Base-by-base conservation (phyloP, 2,113 vertebrate species). In the Phasianus colchicus region DNA sequence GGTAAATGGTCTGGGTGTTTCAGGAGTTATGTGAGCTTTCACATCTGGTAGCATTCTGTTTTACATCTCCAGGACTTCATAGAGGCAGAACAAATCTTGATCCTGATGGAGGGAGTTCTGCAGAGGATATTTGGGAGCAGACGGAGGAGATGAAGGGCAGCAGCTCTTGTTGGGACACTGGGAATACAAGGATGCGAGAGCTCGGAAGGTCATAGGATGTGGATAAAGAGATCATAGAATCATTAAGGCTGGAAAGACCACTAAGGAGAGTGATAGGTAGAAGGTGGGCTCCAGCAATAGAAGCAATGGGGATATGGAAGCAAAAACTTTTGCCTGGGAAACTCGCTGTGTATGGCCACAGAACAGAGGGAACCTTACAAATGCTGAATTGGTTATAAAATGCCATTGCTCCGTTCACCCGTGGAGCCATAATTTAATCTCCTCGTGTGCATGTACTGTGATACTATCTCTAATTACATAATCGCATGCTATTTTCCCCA, bases 281-380 rank as follows among this genome's bases (percentile, higher is more conserved):
- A 58, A 13, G 4, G 2, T 60, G 55, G 10, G 4, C 7, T 45
- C 24, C 6, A 25, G 5, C 54, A 2, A 0, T 13, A 42, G 19
- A 43, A 38, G 16, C 0, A 2, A 7, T 0, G 6, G 18, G 29
- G 16, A 47, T 71, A 52, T 75, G 47, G 50, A 83, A 21, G 16
- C 48, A 32, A 30, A 5, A 57, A 36, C 11, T 76, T 83, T 15
- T 16, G 48, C 30, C 22, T 13, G 34, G 32, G 70, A 64, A 55
- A 16, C 19, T 58, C 5, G 0, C 29, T 36, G 25, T 11, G 14
- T 0, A 1, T 6, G 57, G 50, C 5, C 2, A 7, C 43, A 19
- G 12, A 91, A 54, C 22, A 27, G 0, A 30, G 32, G 14, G 32
- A 67, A 6, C 10, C 34, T 80, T 3, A 1, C 1, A 4, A 63